Percentiles rank a stretch among this genome's conserved stretches.
These are phyloP conservation scores for Drosophila bocqueti DNA, from an alignment of 1,140 invertebrate genomes.

Conservation along the genomic window DNA sequence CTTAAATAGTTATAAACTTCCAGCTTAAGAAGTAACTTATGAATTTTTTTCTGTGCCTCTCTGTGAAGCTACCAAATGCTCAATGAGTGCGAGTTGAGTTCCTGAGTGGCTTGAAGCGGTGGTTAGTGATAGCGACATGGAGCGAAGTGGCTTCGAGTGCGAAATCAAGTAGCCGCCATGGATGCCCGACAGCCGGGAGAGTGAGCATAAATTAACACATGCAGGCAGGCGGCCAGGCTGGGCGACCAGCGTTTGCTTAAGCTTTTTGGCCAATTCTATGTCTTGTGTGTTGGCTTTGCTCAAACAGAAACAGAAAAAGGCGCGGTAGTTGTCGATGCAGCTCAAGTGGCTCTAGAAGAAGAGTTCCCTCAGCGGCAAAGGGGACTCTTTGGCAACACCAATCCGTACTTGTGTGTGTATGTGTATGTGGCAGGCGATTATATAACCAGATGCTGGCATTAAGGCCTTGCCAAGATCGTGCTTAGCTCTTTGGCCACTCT, in stretches of 20 bases:
- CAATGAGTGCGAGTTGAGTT: conserved; percentile 33
- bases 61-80: conserved; percentile 11
- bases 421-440: conserved; percentile 49
- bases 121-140: conserved; percentile 46
- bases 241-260: conserved; percentile 17
- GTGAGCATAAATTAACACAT: conserved; percentile 53
- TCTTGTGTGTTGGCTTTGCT: conserved; percentile 30
- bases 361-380: conserved; percentile 28
- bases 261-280: conserved; percentile 57
- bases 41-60: conserved; percentile 7
- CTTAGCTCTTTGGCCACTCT: conserved; percentile 24
- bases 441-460: conserved; percentile 72
- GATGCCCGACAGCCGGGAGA: conserved; percentile 31
- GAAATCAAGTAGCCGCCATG: conserved; percentile 52
- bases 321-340: conserved; percentile 42
- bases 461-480: conserved; percentile 54
- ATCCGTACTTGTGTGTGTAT: conserved; percentile 23
- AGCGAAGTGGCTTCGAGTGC: conserved; percentile 27
- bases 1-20: not conserved
- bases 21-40: not conserved
- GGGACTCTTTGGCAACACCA: conserved; percentile 60
- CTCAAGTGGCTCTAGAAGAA: conserved; percentile 58
- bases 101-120: conserved; percentile 36
- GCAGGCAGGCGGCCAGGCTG: conserved; percentile 16
- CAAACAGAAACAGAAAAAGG: conserved; percentile 66